Conservation (phyloP, 2,888 invertebrate species). For the Ganaspis brasiliensis region DNA sequence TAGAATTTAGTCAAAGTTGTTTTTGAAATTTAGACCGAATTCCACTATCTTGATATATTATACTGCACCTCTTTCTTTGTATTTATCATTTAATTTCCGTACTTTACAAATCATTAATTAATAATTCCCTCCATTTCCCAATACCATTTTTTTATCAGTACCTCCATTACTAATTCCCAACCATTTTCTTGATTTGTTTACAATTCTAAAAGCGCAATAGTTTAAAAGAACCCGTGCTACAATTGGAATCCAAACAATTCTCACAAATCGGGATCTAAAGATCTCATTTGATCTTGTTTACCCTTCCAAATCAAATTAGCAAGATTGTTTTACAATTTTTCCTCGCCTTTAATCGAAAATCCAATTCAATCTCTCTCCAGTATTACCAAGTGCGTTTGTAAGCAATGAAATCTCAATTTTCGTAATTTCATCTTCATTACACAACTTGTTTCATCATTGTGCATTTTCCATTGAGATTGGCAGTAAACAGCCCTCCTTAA, state of each 20-base stretch:
- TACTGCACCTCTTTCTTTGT: no score
- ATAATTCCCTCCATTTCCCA: no score
- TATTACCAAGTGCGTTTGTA: not conserved
- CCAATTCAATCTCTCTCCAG: not conserved
- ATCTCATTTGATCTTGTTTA: conserved; percentile 4
- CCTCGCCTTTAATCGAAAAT: not conserved
- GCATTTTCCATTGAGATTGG: not conserved
- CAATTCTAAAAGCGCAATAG: no score
- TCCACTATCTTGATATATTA: no score
- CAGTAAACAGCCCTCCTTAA: not conserved
- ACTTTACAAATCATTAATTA: no score
- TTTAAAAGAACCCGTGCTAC: not conserved
- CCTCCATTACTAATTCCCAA: no score
- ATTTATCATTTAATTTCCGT: no score
- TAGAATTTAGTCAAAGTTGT: no score
- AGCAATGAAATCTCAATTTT: not conserved
- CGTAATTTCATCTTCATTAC: not conserved
- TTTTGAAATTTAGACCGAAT: no score
- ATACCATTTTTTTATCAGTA: no score
- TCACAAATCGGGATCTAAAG: not conserved
- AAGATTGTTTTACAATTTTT: not conserved
- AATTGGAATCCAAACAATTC: not conserved
- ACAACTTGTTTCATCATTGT: not conserved
- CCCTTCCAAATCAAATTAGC: conserved; percentile 2
- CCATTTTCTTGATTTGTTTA: no score